Evolutionary conservation across 2,888 invertebrate genomes (phyloP).

Genomic region (Orchestes rusci): DNA sequence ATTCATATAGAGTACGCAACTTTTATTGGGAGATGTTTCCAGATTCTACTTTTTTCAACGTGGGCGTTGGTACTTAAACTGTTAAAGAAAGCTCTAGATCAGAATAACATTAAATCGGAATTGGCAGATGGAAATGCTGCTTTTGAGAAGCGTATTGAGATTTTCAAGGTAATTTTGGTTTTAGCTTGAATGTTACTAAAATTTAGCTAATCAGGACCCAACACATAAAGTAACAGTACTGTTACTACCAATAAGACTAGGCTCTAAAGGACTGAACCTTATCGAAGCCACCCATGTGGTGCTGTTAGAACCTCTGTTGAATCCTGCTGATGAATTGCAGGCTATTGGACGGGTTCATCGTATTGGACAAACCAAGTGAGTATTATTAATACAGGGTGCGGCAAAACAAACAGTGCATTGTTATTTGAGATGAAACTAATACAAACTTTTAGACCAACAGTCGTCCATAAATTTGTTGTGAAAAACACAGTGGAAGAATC

Average conservation of each 20-base stretch:
- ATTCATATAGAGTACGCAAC: neutral
- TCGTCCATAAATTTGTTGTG: slow-evolving; percentile 65
- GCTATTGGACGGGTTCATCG: slow-evolving; percentile 72
- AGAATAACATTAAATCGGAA: slow-evolving; percentile 46
- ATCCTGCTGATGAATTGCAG: slow-evolving; percentile 66
- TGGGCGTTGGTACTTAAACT: slow-evolving; percentile 49
- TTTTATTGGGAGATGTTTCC: slow-evolving; percentile 3
- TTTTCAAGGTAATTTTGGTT: slow-evolving; percentile 47
- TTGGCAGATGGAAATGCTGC: slow-evolving; percentile 23
- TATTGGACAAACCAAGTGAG: slow-evolving; percentile 66
- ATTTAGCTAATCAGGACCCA: slow-evolving; percentile 37
- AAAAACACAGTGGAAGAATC: slow-evolving; percentile 64
- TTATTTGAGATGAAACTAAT: neutral
- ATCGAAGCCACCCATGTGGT: slow-evolving; percentile 73
- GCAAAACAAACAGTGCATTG: too few species aligned
- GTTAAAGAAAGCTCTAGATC: slow-evolving; percentile 47
- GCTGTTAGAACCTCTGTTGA: slow-evolving; percentile 66
- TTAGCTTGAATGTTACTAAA: neutral
- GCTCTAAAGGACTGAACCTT: slow-evolving; percentile 72
- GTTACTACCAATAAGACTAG: slow-evolving; percentile 59
- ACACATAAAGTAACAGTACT: slow-evolving; percentile 49
- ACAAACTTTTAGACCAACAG: slow-evolving; percentile 48
- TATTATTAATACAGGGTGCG: slow-evolving; percentile 5
- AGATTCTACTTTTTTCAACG: slow-evolving; percentile 61
- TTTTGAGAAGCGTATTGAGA: slow-evolving; percentile 39